Evolutionary conservation across 1,140 invertebrate species (phyloP), one percentile per base, ranked within the genome.

Genomic region (Ceratina calcarata): DNA sequence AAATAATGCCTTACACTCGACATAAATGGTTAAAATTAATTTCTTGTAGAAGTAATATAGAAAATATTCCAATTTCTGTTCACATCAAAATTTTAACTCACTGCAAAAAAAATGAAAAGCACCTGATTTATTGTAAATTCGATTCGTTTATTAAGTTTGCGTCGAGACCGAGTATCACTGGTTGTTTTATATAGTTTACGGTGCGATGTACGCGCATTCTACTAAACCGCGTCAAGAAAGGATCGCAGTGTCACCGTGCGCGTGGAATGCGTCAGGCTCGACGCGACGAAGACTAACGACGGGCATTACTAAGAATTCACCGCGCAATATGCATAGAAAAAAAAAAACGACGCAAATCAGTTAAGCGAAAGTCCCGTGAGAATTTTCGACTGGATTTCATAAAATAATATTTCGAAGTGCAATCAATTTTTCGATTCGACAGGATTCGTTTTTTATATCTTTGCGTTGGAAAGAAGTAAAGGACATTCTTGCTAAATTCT

Each of bases 151-250:
- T 1, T 22, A 16, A 20, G 7, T 45, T 45, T 45, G 37, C 37
- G 7, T 45, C 37, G 37, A 45, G 37, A 45, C 37, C 37, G 37
- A 45, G 37, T 45, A 45, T 45, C 37, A 10, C 32, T 18, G 27
- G 12, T n/a, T 60, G 57, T 71, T 84, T 81, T 69, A 69, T 70
- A 49, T 74, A 61, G 86, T 84, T 84, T 32, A 57, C 64, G 55
- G 64, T 89, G 83, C 88, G 81, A 81, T 83, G 82, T 86, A 89
- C 88, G 84, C 81, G 76, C 87, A 87, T 89, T 87, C 84, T 81
- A 88, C 83, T 89, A 86, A 83, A 61, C 68, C 70, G 55, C 71
- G 71, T 72, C 78, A 80, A 83, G 84, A 84, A 67, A 60, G 60
- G 83, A 66, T 69, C 78, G 71, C 51, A 16, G n/a, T 64, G 79